Base-by-base conservation (phyloP, 2,797 vertebrate genomes). In the Mormyrops boulengeri region DNA sequence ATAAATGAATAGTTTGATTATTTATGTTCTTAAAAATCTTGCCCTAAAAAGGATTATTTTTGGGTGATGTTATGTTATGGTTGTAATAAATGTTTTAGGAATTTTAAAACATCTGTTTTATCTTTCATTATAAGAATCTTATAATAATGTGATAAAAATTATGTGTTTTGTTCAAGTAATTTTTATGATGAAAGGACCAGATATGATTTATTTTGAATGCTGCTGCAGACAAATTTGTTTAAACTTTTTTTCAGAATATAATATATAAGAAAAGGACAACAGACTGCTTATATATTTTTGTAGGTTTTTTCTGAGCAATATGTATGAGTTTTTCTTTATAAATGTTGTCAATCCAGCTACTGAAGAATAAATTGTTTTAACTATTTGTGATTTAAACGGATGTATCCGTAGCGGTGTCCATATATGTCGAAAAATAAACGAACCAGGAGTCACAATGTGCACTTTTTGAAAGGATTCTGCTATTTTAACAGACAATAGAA, bases 401-500 rank as follows among this genome's bases (percentile, higher is more conserved):
- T 30, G 60, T 52, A 50, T 52, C 89, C 52, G 3, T 30, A 86
- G 62, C 19, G 47, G 12, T 66, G 44, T n/a, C 38, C 55, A 85
- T 88, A 77, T 47, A 44, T 88, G 47, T 66, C 87, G 57, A 8
- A 30, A 62, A 53, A 44, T 26, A 66, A 88, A 73, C 69, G 47
- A 73, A 26, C 19, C 53, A 60, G 26, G 55, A 89, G 77, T 11
- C 89, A 89, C 82, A 41, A 69, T 84, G 41, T 26, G 38, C n/a
- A 19, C 3, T 85, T 88, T 88, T 85, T 88, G 17, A 85, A 90
- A 90, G 55, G 87, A 57, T 66, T 88, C 85, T 52, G 80, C 30
- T 88, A 85, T 88, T 90, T 88, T 41, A 85, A 85, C 41, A 66
- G 89, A 88, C 73, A 90, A 88, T 88, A 53, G 89, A 22, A 49